Percentiles rank a stretch among this genome's conserved stretches.
Evolutionary conservation across 2,888 invertebrate genomes (phyloP).

Genomic region (Herminia tarsipennalis): DNA sequence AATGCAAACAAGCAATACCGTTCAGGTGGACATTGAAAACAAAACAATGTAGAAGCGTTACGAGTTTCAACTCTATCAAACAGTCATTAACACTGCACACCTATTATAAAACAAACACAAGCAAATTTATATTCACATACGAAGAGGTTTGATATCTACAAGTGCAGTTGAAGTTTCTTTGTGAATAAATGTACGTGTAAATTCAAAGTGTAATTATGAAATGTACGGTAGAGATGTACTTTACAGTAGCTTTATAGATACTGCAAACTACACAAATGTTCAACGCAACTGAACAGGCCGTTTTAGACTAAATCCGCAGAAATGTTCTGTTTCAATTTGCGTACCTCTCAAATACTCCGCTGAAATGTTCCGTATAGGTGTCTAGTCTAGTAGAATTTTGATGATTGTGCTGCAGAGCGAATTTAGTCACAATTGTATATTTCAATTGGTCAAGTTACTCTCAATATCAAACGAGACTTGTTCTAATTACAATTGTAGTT

Average conservation of each 20-base stretch:
- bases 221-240: constrained; percentile 6
- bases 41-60: constrained; percentile 42
- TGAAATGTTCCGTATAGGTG: constrained; percentile 8
- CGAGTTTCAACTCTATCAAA: constrained; percentile 45
- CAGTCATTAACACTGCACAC: constrained; percentile 47
- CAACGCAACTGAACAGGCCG: constrained; percentile 20
- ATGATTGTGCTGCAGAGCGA: constrained; percentile 17
- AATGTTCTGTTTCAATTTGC: constrained; percentile 24
- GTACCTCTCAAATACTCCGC: constrained; percentile 17
- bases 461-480: not conserved
- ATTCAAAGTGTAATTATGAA: constrained; percentile 23
- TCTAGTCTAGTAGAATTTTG: constrained; percentile 22
- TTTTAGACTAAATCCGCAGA: constrained; percentile 20
- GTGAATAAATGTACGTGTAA: constrained; percentile 14
- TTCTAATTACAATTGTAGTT: not conserved
- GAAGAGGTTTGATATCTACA: constrained; percentile 33
- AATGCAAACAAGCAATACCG: constrained; percentile 30
- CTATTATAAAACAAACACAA: constrained; percentile 46
- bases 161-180: constrained; percentile 29
- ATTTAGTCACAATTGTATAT: constrained; percentile 6
- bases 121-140: constrained; percentile 41
- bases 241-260: constrained; percentile 9
- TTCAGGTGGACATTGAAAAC: constrained; percentile 30
- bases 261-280: constrained; percentile 21
- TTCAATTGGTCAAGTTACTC: not conserved